Base-by-base conservation (phyloP, 2,888 invertebrate species). In the Trachelus troglodyta region DNA sequence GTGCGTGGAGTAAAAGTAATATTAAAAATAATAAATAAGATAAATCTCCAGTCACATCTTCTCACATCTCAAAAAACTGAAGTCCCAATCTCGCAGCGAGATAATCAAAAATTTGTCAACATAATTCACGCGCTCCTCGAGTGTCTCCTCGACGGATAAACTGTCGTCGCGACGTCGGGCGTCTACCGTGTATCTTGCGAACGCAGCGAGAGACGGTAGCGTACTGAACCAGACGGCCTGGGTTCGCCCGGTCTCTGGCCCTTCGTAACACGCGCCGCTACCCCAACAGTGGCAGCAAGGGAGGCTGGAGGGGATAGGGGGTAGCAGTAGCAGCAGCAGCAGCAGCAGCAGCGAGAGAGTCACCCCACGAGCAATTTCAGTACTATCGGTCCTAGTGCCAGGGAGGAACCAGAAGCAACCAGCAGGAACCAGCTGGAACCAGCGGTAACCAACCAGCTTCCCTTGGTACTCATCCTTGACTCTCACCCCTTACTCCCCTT, bases 251-350 rank as follows among this genome's bases (percentile, higher is more conserved):
- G 40, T 40, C 40, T 40, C 40, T 90, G 84, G 80, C 81, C 84
- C 85, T 85, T 86, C 82, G 86, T 85, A 87, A 85, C 86, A 83
- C 83, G 88, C 88, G 86, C 40, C 87, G 86, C 86, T 85, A 83
- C 85, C 86, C 78, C 80, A 81, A 79, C 76, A 74, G 82, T 76
- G 79, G 79, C 40, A 15, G 15, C 40, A 15, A 15, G 40, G 40
- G 15, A 40, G 40, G 40, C 15, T 15, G 40, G 15, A 40, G 40
- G 40, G 40, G 40, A 15, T 40, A 15, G 12, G 12, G 35, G 35
- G 40, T 15, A 40, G 37, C 73, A 35, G 4, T 15, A 40, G 37
- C 40, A 40, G 40, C 73, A 35, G 4, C 40, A 40, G 37, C 40
- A 40, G 40, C 15, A 79, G 81, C 77, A 80, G 78, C 73, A 81